These are phyloP conservation scores for Mustelus asterias DNA, from an alignment of 2,113 vertebrate genomes.

Conservation along the genomic window DNA sequence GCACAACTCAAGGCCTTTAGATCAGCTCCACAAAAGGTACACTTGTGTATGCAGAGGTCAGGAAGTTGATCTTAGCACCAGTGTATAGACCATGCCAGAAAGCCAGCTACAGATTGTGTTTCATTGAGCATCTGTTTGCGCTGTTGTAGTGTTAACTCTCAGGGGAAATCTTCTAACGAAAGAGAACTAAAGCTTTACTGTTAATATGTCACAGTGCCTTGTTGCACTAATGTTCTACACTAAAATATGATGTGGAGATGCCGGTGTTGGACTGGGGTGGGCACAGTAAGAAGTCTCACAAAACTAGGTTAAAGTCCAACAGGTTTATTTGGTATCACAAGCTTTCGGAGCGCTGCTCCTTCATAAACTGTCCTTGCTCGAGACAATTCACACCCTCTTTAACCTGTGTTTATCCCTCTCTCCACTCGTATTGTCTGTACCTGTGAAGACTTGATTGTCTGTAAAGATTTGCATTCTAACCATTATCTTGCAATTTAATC, in stretches of 20 bases:
- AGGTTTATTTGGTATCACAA: too few species aligned
- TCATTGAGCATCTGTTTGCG: background rate
- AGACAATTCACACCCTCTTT: too few species aligned
- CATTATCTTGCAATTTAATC: too few species aligned
- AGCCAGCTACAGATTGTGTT: slow-evolving; percentile 12
- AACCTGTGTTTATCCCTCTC: too few species aligned
- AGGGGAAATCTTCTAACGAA: background rate
- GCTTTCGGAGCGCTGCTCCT: too few species aligned
- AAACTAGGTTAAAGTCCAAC: too few species aligned
- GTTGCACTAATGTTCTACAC: background rate
- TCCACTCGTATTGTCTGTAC: too few species aligned
- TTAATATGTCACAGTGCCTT: background rate
- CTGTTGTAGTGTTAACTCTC: background rate
- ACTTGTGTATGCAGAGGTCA: background rate
- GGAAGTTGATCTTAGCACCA: slow-evolving; percentile 6
- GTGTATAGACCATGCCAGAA: background rate
- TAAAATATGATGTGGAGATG: background rate
- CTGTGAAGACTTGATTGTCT: too few species aligned
- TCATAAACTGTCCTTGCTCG: too few species aligned
- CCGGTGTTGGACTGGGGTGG: too few species aligned
- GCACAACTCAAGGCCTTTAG: background rate
- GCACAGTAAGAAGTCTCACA: too few species aligned
- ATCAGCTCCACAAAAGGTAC: slow-evolving; percentile 19
- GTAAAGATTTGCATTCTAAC: too few species aligned
- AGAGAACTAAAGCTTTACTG: background rate